Evolutionary conservation across 2,113 vertebrate genomes (phyloP).

Genomic region (Addax nasomaculatus): DNA sequence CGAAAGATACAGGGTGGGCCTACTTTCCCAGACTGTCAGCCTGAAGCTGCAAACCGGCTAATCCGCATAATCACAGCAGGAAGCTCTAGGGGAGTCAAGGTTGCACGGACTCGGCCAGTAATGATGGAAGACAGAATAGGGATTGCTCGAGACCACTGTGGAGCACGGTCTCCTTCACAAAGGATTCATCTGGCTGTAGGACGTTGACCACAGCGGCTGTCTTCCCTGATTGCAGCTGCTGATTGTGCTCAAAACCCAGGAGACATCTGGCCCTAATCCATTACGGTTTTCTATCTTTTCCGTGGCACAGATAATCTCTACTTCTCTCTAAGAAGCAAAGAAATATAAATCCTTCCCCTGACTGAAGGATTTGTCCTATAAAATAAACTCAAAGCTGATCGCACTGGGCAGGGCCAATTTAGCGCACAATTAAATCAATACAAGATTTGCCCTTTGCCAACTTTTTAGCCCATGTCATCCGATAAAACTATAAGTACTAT

Average conservation of each 20-base stretch:
- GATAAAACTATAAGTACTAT: conserved; percentile 14
- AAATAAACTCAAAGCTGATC: conserved; percentile 26
- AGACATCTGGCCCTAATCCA: not conserved
- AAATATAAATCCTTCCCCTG: not conserved
- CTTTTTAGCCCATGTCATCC: not conserved
- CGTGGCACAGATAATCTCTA: not conserved
- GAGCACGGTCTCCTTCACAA: not conserved
- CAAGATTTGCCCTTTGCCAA: not conserved
- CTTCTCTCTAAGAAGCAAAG: not conserved
- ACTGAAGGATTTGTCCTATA: not conserved
- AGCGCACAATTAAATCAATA: not conserved
- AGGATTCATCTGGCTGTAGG: not conserved
- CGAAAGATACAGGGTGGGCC: not conserved
- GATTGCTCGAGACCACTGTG: not conserved
- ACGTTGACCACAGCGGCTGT: not conserved
- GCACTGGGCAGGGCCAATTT: not conserved
- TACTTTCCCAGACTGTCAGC: conserved; percentile 17
- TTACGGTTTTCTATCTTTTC: not conserved
- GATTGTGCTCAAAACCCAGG: not conserved
- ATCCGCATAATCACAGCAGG: not conserved
- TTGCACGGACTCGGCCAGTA: not conserved
- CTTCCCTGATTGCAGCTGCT: not conserved
- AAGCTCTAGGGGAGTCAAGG: not conserved
- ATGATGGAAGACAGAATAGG: not conserved
- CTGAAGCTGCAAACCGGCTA: not conserved